Evolutionary conservation across 1,140 invertebrate genomes (phyloP).

Genomic region (Dinoponera quadriceps): DNA sequence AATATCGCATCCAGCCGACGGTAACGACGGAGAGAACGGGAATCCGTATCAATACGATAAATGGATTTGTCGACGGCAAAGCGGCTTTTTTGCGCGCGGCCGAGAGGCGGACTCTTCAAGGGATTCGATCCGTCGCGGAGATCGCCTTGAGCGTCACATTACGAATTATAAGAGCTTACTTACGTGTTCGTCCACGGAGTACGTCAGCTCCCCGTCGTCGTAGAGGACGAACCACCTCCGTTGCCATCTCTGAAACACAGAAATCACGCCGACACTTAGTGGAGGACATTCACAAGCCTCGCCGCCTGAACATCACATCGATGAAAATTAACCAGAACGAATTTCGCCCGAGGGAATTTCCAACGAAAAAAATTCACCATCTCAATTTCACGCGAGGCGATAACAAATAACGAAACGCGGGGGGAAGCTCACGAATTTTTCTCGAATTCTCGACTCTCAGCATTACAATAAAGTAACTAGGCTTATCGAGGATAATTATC

Average conservation of each 20-base stretch:
- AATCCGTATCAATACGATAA: constrained; percentile 74
- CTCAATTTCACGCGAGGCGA: neutral
- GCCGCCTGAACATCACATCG: neutral
- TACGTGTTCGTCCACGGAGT: constrained; percentile 98
- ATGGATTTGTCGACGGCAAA: constrained; percentile 75
- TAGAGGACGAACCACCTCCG: constrained; percentile 98
- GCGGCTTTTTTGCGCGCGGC: constrained; percentile 63
- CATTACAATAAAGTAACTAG: neutral
- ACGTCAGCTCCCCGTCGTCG: constrained; percentile 98
- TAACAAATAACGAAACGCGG: neutral
- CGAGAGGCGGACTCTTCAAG: constrained; percentile 60
- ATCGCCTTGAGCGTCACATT: constrained; percentile 50
- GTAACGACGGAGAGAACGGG: neutral
- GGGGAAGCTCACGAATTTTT: constrained; percentile 44
- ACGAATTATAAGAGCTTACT: constrained; percentile 85
- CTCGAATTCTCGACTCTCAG: neutral
- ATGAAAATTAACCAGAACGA: neutral
- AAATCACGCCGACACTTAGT: constrained; percentile 58
- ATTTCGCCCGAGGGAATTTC: too few species aligned
- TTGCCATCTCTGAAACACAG: constrained; percentile 96
- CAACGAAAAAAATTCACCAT: neutral
- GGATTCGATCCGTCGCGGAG: constrained; percentile 69
- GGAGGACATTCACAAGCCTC: neutral
- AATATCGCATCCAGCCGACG: neutral
- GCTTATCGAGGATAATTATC: neutral